Evolutionary conservation across 2,797 vertebrate genomes (phyloP).

Genomic region (Phataginus tricuspis): DNA sequence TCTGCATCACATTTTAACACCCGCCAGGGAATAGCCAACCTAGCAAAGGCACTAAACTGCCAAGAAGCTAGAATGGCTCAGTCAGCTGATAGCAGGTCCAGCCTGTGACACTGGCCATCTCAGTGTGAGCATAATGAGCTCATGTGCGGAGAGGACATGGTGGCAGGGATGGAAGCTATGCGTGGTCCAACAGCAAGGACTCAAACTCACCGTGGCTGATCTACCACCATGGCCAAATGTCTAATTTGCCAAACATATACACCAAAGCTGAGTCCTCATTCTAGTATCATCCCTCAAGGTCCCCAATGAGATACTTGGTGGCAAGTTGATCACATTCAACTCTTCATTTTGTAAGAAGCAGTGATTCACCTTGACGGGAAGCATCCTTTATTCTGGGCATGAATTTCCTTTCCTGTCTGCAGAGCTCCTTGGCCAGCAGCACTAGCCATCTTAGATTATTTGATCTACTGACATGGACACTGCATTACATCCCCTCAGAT

Average conservation of each 20-base stretch:
- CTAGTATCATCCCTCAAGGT: neutral
- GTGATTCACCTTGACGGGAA: neutral
- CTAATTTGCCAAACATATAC: neutral
- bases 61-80: neutral
- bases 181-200: neutral
- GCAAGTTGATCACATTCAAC: neutral
- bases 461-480: neutral
- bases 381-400: neutral
- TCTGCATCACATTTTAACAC: neutral
- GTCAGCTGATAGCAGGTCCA: neutral
- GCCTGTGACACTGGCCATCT: neutral
- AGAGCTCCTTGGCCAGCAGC: neutral
- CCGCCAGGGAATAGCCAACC: neutral
- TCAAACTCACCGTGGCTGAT: neutral
- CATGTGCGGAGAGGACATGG: neutral
- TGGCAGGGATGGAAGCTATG: neutral
- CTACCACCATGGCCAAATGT: neutral
- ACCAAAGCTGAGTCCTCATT: neutral
- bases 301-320: neutral
- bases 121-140: neutral
- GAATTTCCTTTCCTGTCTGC: neutral
- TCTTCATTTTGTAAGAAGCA: neutral
- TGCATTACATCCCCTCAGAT: neutral
- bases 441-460: neutral
- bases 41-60: neutral